Evolutionary conservation across 2,888 invertebrate genomes (phyloP), one percentile per base, ranked within the genome.

Genomic region (Tetropium fuscum): DNA sequence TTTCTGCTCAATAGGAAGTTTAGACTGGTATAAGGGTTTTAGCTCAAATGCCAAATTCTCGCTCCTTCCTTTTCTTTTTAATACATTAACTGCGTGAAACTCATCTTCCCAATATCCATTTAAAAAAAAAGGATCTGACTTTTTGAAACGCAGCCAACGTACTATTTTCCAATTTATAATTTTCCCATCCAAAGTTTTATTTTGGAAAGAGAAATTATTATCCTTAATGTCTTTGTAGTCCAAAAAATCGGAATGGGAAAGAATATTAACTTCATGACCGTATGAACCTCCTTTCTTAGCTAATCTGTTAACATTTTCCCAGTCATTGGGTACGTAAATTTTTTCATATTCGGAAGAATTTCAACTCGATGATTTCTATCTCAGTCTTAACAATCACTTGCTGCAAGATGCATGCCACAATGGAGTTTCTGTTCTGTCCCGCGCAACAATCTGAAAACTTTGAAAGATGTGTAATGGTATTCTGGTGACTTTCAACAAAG

Each of bases 341-440:
- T 19, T 43, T 11, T 8, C 43, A n/a, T 43, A 43, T 11, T 43
- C 43, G 2, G 22, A 22, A 22, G 22, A 51, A 40, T 51, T 38
- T 38, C 22, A 51, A 40, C n/a, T 27, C 27, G 2, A 27, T 27
- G 2, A 51, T 22, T 15, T 40, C 40, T 2, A 51, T 38, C 3
- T 19, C 11, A 8, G 40, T 40, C 2, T 51, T 7, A 1, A 13
- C 2, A 10, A 36, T 19, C 18, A 38, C 40, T 40, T 51, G 40
- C 10, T 40, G 40, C 2, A 27, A 7, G 8, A 27, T 27, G 7
- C 27, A 3, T 27, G 27, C 27, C 2, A 27, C 27, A 3, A 27
- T 27, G 2, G 27, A 27, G n/a, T 27, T 27, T 6, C 6, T 2
- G n/a, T 27, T 27, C 27, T 27, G 27, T 2, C 27, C 7, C 2